Evolutionary conservation across 2,797 vertebrate species (phyloP), one percentile per base, ranked within the genome.

Genomic region (Acipenser ruthenus): DNA sequence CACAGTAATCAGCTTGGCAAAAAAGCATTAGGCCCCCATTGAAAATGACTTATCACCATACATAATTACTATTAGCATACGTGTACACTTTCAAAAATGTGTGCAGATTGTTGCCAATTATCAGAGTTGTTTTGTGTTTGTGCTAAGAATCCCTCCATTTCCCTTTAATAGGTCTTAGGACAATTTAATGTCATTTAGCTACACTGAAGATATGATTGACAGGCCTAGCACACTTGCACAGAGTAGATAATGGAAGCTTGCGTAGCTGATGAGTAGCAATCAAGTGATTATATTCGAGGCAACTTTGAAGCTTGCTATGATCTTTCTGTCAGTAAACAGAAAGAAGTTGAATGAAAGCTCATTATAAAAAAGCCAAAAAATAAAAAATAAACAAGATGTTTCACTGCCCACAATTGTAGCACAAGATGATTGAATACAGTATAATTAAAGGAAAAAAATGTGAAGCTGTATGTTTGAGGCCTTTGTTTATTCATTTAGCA

Each of bases 241-340:
- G 68, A 70, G 76, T 75, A 75, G 74, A 80, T 77, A 75, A 74
- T 72, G 77, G 60, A 37, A 62, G 60, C 60, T 48, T 78, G 73
- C 72, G 67, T 76, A 77, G 82, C 79, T 70, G 74, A 79, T 78
- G 75, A 77, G 73, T 75, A 71, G 69, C 75, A 81, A 79, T 83
- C 74, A 77, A 56, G 67, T 75, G 68, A 68, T 78, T 78, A 71
- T 71, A 71, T 68, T 75, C 73, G 68, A 60, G 67, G 74, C 73
- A 78, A 74, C 70, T 78, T 74, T 52, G 65, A 67, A 66, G 75
- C 79, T 76, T 68, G 59, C 72, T 66, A 60, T 66, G 63, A 81
- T 74, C 70, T 67, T 66, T 67, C 71, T 77, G 79, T 74, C 73
- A 79, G 10, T 15, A 69, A 60, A 62, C 77, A 82, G 73, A 83